Evolutionary conservation across 2,113 vertebrate genomes (phyloP), one percentile per base, ranked within the genome.

Genomic region (Rhadina sibilatrix): DNA sequence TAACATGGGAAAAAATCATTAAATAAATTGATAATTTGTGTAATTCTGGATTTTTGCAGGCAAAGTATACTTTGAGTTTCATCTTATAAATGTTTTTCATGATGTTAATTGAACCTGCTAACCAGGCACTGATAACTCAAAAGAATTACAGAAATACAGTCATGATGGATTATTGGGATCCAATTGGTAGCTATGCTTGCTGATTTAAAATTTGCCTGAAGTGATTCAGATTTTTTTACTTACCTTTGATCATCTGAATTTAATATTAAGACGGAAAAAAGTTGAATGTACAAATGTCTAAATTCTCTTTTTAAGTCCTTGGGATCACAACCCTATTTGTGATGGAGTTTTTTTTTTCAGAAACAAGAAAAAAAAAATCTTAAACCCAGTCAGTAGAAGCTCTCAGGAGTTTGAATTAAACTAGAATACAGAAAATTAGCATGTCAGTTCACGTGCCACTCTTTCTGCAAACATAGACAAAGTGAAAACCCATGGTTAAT

Each of bases 121-220:
- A 92, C 56, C 19, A 52, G 59, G 75, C 37, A 64, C 16, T 59
- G 63, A 38, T 91, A 77, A 86, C 30, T 87, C 59, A 38, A 30
- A 92, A 69, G 53, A 61, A 80, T 87, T 75, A 38, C 5, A n/a
- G 47, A 88, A 92, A 59, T 76, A 83, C 92, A 83, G 84, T 93
- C 25, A 22, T 30, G 17, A 68, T 85, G 59, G 21, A 70, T 93
- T 91, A 81, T 77, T 83, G 25, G 46, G 64, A 83, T 95, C 37
- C 40, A 54, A 18, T 88, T 90, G 89, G 49, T 71, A 91, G n/a
- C 71, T 72, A 16, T 69, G 11, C 89, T 82, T 96, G 72, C 65
- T 93, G 60, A 89, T 91, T 81, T 91, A 81, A 88, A 91, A 76
- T 80, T 78, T 92, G 27, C 42, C 61, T 87, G 33, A 69, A 87